Evolutionary conservation across 2,113 vertebrate species (phyloP).

Genomic region (Gambusia affinis): DNA sequence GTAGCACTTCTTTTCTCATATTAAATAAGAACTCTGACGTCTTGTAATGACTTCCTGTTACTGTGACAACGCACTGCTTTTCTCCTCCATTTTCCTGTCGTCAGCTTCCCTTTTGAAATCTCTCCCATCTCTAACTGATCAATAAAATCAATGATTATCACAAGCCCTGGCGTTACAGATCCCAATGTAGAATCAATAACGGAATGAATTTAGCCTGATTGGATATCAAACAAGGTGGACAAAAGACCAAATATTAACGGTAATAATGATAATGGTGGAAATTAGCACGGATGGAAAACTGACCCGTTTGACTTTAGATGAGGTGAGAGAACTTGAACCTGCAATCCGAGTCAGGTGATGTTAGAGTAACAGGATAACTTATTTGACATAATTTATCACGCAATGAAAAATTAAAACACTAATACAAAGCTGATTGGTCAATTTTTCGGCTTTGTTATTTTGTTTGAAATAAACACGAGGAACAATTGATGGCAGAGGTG

Average conservation of each 20-base stretch:
- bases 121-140: constrained; percentile 54
- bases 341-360: too few species aligned
- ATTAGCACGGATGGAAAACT: constrained; percentile 23
- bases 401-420: constrained; percentile 12
- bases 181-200: constrained; percentile 67
- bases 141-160: constrained; percentile 71
- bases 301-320: background rate
- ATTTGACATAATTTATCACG: constrained; percentile 1
- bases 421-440: background rate
- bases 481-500: constrained; percentile 18
- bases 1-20: background rate
- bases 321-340: background rate
- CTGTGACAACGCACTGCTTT: constrained; percentile 7
- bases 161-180: constrained; percentile 48
- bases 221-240: constrained; percentile 14
- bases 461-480: background rate
- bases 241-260: constrained; percentile 7
- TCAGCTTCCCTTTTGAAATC: constrained; percentile 25
- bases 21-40: background rate
- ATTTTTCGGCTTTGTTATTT: background rate
- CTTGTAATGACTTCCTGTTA: background rate
- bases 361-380: background rate
- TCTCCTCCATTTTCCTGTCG: constrained; percentile 21
- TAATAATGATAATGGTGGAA: constrained; percentile 9
- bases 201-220: constrained; percentile 56